Base-by-base conservation (phyloP, 2,113 vertebrate species). In the Ariopsis seemanni region DNA sequence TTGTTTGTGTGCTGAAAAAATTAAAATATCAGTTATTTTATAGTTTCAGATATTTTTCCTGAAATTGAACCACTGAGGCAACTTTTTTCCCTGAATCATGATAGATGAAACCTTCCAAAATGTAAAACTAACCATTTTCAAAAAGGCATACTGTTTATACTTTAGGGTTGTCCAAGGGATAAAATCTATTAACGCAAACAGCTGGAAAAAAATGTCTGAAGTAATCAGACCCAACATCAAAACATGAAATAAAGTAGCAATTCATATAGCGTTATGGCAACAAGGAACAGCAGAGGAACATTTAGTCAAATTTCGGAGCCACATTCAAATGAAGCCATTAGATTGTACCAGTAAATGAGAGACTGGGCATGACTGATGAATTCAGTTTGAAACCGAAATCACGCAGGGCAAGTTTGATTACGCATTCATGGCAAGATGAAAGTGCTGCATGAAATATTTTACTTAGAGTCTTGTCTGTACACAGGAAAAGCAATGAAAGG, bases 281-380 rank as follows among this genome's bases (percentile, higher is more conserved):
- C 83, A 86, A 63, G 74, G 78, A 20, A 50, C 77, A 72, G 82
- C 78, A 85, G 88, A 86, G 82, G 63, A 88, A 89, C 88, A 86
- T 90, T 90, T 88, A 87, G 62, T 62, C 34, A 88, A 80, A 88
- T 87, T 89, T 89, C 50, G 12, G 85, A 88, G 88, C 79, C 88
- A 71, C 82, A 86, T 88, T 87, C 82, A 89, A 89, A 91, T 88
- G 83, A 91, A 89, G 85, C 85, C 84, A 88, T 89, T 91, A 87
- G 87, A 87, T 83, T 72, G 80, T 71, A 87, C 85, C 85, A 87
- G 82, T 79, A 88, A 90, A 91, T 88, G 85, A 91, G 85, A 85
- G 87, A 87, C 88, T 89, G 83, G 85, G 75, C 85, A 78, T 88
- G 82, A 84, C 79, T 89, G 87, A 91, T 88, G 87, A 85, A 85